These are phyloP conservation scores for Gastrophryne carolinensis DNA, from an alignment of 2,797 vertebrate genomes.

Conservation along the genomic window DNA sequence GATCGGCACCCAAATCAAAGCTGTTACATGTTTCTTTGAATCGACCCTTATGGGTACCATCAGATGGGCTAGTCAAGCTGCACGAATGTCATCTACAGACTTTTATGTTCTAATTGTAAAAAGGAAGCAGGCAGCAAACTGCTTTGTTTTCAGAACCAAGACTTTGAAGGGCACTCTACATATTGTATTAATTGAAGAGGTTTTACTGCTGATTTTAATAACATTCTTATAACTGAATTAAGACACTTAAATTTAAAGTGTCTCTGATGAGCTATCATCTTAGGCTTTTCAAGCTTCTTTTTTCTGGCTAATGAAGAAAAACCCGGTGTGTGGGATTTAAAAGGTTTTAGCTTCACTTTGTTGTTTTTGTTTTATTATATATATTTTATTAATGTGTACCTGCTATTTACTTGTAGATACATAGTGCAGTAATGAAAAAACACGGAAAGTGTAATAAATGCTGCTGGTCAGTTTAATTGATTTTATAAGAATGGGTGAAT, in stretches of 20 bases:
- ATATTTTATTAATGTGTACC: not conserved
- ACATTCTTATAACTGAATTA: conserved; percentile 29
- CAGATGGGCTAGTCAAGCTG: not conserved
- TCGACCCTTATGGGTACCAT: no score
- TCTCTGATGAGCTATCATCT: conserved; percentile 16
- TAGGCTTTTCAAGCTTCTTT: not conserved
- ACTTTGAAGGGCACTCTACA: conserved; percentile 20
- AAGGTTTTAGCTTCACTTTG: not conserved
- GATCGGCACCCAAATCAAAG: no score
- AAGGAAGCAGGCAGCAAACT: conserved; percentile 12
- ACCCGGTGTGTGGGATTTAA: not conserved
- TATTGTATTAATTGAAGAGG: conserved; percentile 39
- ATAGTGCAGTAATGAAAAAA: no score
- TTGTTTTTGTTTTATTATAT: not conserved
- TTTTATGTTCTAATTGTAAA: not conserved
- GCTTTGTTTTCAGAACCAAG: conserved; percentile 7
- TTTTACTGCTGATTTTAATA: conserved; percentile 35
- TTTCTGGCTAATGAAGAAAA: not conserved
- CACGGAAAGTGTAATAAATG: no score
- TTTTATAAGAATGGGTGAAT: no score
- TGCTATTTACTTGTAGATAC: not conserved
- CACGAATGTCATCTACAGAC: not conserved
- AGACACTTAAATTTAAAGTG: conserved; percentile 19
- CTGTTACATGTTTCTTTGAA: no score
- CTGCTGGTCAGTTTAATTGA: no score